These are phyloP conservation scores for Papilio elwesi DNA, from an alignment of 2,888 invertebrate species.

Conservation along the genomic window DNA sequence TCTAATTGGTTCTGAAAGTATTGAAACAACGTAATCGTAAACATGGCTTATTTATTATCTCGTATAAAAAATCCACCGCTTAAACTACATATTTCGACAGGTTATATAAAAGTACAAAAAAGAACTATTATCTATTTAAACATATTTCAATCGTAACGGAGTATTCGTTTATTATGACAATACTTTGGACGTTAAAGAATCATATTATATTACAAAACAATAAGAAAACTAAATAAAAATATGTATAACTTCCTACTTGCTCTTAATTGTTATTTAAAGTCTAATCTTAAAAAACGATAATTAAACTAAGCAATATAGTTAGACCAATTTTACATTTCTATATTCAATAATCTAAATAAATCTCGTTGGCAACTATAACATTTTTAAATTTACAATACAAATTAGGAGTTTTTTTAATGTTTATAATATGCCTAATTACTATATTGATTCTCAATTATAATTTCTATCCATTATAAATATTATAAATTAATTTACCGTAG, in stretches of 20 bases:
- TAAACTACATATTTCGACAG: constrained; percentile 55
- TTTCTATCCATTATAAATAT: constrained; percentile 14
- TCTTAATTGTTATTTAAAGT: background rate
- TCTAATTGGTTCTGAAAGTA: background rate
- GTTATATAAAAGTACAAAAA: constrained; percentile 45
- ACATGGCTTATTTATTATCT: constrained; percentile 74
- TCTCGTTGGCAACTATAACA: constrained; percentile 16
- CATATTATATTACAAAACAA: constrained; percentile 19
- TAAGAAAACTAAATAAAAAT: constrained; percentile 17
- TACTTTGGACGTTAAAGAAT: constrained; percentile 67
- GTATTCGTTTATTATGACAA: constrained; percentile 68
- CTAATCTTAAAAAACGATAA: constrained; percentile 19
- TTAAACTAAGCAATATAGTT: constrained; percentile 33
- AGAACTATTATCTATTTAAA: constrained; percentile 29
- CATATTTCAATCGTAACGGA: constrained; percentile 21
- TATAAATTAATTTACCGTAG: constrained; percentile 16
- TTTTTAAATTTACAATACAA: constrained; percentile 10
- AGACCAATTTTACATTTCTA: constrained; percentile 20
- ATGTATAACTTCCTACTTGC: background rate
- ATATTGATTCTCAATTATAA: background rate
- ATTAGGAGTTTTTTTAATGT: constrained; percentile 26
- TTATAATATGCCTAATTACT: background rate
- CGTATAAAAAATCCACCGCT: constrained; percentile 42
- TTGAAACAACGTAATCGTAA: constrained; percentile 42
- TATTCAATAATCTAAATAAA: constrained; percentile 6